Percentiles rank a stretch among this genome's conserved stretches.
phyloP scores from a whole-genome alignment of 2,888 invertebrate genomes.

The Drosophila kambysellisi region DNA sequence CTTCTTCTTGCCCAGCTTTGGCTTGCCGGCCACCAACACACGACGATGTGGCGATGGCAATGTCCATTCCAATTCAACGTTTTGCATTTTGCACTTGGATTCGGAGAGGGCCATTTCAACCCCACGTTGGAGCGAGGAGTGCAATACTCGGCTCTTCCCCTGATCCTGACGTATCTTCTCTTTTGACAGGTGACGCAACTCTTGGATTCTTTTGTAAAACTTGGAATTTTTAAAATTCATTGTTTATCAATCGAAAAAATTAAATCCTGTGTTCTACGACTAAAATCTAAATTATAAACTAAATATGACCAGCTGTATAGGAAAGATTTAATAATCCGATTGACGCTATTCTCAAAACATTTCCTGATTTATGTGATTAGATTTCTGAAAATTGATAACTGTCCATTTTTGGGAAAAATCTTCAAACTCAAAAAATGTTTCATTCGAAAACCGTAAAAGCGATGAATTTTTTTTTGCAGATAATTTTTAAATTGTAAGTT shows the following conservation, averaged over 20 bases:
- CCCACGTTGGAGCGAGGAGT: constrained; percentile 35
- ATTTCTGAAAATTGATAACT: neutral
- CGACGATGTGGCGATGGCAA: constrained; percentile 7
- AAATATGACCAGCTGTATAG: constrained; percentile 11
- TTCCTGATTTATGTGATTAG: neutral
- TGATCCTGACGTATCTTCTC: constrained; percentile 72
- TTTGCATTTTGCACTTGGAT: constrained; percentile 24
- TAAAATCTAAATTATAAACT: constrained; percentile 41
- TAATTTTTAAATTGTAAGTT: neutral
- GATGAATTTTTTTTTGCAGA: neutral
- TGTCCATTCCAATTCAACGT: constrained; percentile 49
- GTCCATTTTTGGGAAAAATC: neutral
- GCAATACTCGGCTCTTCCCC: constrained; percentile 35
- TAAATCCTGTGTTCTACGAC: constrained; percentile 34
- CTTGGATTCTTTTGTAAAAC: constrained; percentile 82
- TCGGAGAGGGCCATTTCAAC: constrained; percentile 60
- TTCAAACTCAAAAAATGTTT: no score
- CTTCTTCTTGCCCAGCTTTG: constrained; percentile 34
- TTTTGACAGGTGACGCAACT: constrained; percentile 76
- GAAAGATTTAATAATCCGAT: constrained; percentile 16
- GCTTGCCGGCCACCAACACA: neutral
- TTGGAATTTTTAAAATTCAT: constrained; percentile 83
- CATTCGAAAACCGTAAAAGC: neutral
- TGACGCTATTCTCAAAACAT: constrained; percentile 64
- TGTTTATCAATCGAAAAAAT: constrained; percentile 36